A percentile compares a stretch with the other conserved stretches of the same genome.
phyloP scores from a whole-genome alignment of 2,113 vertebrate species.

The Pontoporia blainvillei region DNA sequence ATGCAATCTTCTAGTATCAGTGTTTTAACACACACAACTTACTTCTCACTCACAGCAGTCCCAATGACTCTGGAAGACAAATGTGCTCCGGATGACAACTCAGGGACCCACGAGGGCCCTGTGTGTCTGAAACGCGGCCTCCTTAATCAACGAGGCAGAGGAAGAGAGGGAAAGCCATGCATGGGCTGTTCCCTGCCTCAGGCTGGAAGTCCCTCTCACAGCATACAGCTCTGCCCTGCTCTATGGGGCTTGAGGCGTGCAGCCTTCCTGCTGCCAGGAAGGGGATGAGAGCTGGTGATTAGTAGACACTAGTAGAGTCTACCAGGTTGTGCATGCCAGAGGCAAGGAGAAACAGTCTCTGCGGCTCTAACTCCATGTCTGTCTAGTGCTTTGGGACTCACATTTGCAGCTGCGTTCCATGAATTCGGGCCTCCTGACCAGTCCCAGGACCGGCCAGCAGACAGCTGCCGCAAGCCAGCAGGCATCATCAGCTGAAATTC shows the following conservation, averaged over 20 bases:
- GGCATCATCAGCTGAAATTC: neutral
- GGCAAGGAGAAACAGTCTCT: neutral
- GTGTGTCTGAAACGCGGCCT: neutral
- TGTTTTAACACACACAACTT: neutral
- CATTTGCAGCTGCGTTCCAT: neutral
- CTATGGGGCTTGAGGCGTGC: neutral
- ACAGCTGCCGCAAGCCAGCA: neutral
- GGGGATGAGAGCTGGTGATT: neutral
- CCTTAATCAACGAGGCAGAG: neutral
- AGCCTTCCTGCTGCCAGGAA: neutral
- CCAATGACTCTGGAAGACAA: neutral
- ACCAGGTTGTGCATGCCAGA: neutral
- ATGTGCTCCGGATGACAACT: neutral
- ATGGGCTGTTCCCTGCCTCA: neutral
- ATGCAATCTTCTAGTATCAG: neutral
- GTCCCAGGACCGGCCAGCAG: neutral
- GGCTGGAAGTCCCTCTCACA: neutral
- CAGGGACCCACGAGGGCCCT: neutral
- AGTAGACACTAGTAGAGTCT: neutral
- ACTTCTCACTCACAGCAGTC: neutral
- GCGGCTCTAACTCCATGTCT: neutral
- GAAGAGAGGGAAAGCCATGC: neutral
- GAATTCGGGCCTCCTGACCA: neutral
- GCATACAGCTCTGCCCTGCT: neutral
- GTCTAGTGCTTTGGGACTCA: neutral